Percentiles rank a stretch among this genome's conserved stretches.
Evolutionary conservation across 2,797 vertebrate genomes (phyloP).

Genomic region (Molossus molossus): DNA sequence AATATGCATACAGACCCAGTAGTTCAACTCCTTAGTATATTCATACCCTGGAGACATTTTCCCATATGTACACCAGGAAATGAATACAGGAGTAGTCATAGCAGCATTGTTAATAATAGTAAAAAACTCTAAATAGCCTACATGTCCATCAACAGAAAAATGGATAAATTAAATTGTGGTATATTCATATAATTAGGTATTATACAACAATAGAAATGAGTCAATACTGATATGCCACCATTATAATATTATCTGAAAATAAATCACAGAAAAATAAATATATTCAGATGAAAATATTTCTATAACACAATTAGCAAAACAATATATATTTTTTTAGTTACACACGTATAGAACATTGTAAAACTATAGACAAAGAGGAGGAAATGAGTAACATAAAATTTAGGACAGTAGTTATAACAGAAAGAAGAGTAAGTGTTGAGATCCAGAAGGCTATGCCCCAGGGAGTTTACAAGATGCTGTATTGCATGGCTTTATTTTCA

Average conservation of each 20-base stretch:
- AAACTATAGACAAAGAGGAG: neutral
- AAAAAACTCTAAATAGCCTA: neutral
- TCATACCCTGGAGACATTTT: neutral
- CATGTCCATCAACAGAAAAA: neutral
- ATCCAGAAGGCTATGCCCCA: too few species aligned
- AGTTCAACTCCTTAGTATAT: neutral
- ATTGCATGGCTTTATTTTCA: neutral
- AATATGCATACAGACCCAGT: neutral
- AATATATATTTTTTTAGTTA: neutral
- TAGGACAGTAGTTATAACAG: neutral
- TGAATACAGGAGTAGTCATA: neutral
- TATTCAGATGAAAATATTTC: neutral
- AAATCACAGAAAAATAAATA: slow-evolving; percentile 10
- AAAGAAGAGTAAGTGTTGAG: neutral
- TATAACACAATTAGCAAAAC: neutral
- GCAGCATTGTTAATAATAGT: neutral
- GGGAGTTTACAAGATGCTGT: neutral
- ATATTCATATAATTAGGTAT: neutral
- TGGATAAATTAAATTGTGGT: neutral
- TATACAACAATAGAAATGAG: neutral
- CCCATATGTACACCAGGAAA: neutral
- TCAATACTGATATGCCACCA: neutral
- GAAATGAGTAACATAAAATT: neutral
- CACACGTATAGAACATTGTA: neutral
- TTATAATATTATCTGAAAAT: neutral